These are phyloP conservation scores for Zootermopsis nevadensis DNA, from an alignment of 2,888 invertebrate species.

Conservation along the genomic window DNA sequence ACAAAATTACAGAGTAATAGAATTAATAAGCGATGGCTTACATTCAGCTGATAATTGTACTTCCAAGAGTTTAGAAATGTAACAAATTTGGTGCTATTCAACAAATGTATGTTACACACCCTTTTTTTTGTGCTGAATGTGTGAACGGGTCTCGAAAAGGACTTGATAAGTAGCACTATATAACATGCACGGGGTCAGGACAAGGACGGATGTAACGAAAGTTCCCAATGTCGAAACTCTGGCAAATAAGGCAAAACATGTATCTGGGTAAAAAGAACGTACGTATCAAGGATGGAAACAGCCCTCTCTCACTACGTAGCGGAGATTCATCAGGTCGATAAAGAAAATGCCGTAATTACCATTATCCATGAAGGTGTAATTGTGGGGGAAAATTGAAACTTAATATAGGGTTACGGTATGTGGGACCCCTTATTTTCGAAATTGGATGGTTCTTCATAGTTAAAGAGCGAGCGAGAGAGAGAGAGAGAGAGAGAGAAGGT, in stretches of 20 bases:
- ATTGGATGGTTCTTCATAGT: constrained; percentile 48
- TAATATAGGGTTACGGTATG: constrained; percentile 51
- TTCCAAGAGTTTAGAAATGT: too few species aligned
- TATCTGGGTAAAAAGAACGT: not conserved
- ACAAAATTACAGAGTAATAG: too few species aligned
- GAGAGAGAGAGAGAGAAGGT: constrained; percentile 34
- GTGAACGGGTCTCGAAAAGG: too few species aligned
- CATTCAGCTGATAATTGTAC: too few species aligned
- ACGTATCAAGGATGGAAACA: constrained; percentile 5
- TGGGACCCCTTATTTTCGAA: constrained; percentile 48
- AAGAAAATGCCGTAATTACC: constrained; percentile 50
- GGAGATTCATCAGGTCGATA: constrained; percentile 50
- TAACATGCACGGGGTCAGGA: too few species aligned
- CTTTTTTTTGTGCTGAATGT: too few species aligned
- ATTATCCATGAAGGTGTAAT: constrained; percentile 52
- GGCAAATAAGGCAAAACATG: not conserved
- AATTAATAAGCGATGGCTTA: too few species aligned
- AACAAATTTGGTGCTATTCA: too few species aligned
- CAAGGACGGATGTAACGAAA: too few species aligned
- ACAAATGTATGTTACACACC: too few species aligned
- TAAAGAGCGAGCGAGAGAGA: constrained; percentile 32
- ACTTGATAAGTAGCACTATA: too few species aligned
- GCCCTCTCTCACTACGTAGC: constrained; percentile 32
- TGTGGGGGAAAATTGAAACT: constrained; percentile 53
- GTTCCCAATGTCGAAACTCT: too few species aligned